Evolutionary conservation across 2,888 invertebrate genomes (phyloP), one percentile per base, ranked within the genome.

Genomic region (Diarsia rubi): DNA sequence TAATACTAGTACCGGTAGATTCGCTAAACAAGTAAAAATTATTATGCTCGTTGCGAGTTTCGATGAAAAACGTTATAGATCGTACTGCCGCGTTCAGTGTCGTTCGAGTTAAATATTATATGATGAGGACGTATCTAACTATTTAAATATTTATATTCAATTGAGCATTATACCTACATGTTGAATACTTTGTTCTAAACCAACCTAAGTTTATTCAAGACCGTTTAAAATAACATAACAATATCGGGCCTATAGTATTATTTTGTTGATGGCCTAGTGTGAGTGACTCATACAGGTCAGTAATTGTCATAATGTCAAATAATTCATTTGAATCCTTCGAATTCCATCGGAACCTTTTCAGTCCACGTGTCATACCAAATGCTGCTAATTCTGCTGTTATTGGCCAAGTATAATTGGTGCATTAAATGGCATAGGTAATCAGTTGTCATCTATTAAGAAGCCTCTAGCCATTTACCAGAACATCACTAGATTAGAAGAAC

Each of bases 321-420:
- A 21, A 21, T 49, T 9, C 12, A 5, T n/a, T n/a, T 52, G 52
- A 52, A 3, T n/a, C n/a, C n/a, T n/a, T n/a, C n/a, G n/a, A n/a
- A n/a, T n/a, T n/a, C n/a, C n/a, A n/a, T 52, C 52, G n/a, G 52
- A 12, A 52, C 52, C n/a, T 67, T 19, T 67, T 67, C n/a, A 57
- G n/a, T 6, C 19, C 37, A 27, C 45, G 4, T 27, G 14, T n/a
- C 37, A 37, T 37, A n/a, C 5, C 16, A 49, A 31, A 65, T 1
- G n/a, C 44, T 37, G 37, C 37, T 37, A 37, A 11, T 42, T 19
- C 42, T 2, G 14, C 6, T 31, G 9, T 66, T 31, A 11, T 66
- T 66, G 19, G n/a, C n/a, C 16, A 37, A 45, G 4, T 31, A 16
- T 3, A 47, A 21, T 31, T 47, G 5, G 2, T 24, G 16, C 16